A percentile compares a stretch with the other conserved stretches of the same genome.
Conservation (phyloP, 2,888 invertebrate genomes). For the Drosophila mayaguana region DNA sequence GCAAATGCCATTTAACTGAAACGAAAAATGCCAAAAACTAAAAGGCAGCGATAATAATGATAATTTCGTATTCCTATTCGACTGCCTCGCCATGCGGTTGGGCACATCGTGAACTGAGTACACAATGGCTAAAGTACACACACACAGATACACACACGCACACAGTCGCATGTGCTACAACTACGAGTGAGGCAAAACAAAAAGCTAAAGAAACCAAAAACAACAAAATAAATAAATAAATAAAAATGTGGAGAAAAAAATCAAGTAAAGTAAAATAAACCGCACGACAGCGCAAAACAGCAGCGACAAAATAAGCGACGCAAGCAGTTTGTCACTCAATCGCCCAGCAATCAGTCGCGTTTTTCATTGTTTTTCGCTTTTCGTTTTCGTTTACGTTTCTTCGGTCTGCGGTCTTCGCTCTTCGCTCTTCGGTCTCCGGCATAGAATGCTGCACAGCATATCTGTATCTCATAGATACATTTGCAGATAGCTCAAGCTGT, state of each 20-base stretch:
- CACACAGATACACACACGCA: constrained; percentile 18
- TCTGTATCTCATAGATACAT: constrained; percentile 36
- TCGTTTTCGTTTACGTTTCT: background rate
- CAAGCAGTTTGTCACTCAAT: constrained; percentile 78
- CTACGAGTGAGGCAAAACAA: constrained; percentile 40
- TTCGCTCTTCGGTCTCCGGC: constrained; percentile 14
- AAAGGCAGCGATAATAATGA: constrained; percentile 56
- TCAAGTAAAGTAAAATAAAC: constrained; percentile 72
- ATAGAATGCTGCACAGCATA: constrained; percentile 22
- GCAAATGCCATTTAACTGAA: constrained; percentile 60
- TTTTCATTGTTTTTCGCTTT: constrained; percentile 25
- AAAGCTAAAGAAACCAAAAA: constrained; percentile 38
- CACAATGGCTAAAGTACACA: constrained; percentile 76
- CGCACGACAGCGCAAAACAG: constrained; percentile 63
- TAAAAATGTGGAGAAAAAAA: constrained; percentile 22
- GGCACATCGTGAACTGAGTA: constrained; percentile 72
- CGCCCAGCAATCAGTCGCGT: constrained; percentile 75
- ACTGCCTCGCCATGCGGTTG: constrained; percentile 53
- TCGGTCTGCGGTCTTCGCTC: too few relatives aligned
- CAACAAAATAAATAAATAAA: constrained; percentile 12
- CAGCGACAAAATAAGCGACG: constrained; percentile 64
- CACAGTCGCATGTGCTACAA: constrained; percentile 21
- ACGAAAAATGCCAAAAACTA: constrained; percentile 49
- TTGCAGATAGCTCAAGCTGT: constrained; percentile 4
- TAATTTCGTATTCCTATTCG: constrained; percentile 44